A percentile compares a stretch with the other conserved stretches of the same genome.
These are phyloP conservation scores for Xanthia icteritia DNA, from an alignment of 2,888 invertebrate genomes.

Conservation along the genomic window DNA sequence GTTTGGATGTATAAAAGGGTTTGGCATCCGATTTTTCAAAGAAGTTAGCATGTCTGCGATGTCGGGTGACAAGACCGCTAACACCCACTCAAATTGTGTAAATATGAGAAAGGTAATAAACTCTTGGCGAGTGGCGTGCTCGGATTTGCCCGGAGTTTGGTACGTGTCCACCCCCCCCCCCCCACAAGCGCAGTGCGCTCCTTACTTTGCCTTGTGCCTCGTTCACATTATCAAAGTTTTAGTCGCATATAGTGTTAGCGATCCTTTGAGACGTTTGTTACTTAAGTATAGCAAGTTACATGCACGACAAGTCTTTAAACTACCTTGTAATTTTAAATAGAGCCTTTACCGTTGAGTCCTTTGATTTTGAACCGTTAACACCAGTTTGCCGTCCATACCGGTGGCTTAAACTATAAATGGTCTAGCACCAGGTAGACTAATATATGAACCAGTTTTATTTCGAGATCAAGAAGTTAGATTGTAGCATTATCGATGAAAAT, in stretches of 20 bases:
- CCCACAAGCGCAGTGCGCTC: constrained; percentile 52
- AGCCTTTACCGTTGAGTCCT: too few species aligned
- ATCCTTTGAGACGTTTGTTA: constrained; percentile 78
- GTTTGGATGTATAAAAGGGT: constrained; percentile 16
- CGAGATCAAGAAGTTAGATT: constrained; percentile 55
- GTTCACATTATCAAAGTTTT: constrained; percentile 80
- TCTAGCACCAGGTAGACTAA: background rate
- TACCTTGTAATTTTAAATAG: constrained; percentile 9
- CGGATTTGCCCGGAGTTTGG: constrained; percentile 86
- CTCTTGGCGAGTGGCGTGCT: constrained; percentile 82
- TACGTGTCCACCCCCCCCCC: constrained; percentile 76
- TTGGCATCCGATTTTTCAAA: constrained; percentile 43
- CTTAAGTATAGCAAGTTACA: constrained; percentile 70
- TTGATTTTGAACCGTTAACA: background rate
- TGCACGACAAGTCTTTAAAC: constrained; percentile 30
- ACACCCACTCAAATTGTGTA: constrained; percentile 86
- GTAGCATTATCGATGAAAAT: constrained; percentile 48
- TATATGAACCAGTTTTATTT: constrained; percentile 16
- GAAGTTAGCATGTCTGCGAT: constrained; percentile 67
- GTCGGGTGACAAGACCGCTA: constrained; percentile 76
- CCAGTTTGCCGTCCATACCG: background rate
- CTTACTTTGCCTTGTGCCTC: constrained; percentile 67
- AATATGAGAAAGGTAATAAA: constrained; percentile 89
- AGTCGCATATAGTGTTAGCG: constrained; percentile 76
- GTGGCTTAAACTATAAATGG: background rate